phyloP scores from a whole-genome alignment of 53 echinoderm and acorn worm species.

The Holothuria leucospilota region DNA sequence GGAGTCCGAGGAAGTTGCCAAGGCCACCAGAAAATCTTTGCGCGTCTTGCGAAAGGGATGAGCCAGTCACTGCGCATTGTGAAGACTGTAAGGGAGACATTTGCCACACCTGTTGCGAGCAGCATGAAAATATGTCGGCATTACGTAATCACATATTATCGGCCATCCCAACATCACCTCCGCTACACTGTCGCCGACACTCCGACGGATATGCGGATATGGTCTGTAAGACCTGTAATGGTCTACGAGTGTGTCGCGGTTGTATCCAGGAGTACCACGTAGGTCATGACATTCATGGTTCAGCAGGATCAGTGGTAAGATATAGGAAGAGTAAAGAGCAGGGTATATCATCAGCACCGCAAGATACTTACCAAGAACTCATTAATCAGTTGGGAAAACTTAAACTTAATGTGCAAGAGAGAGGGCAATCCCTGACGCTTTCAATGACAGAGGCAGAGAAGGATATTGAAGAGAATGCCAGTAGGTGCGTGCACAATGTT shows the following conservation, averaged over 20 bases:
- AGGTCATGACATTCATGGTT: background rate
- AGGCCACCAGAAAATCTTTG: background rate
- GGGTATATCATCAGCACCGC: no score
- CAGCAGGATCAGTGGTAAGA: no score
- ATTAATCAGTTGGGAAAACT: no score
- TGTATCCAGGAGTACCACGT: background rate
- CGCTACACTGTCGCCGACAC: background rate
- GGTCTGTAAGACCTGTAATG: constrained; percentile 2
- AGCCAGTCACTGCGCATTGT: background rate
- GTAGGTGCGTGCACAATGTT: background rate
- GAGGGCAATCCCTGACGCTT: background rate
- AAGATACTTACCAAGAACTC: no score
- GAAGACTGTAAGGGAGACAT: background rate
- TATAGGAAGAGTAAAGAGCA: no score
- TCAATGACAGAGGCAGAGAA: background rate
- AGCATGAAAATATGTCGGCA: constrained; percentile 26
- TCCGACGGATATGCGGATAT: background rate
- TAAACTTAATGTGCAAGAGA: no score
- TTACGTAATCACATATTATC: background rate
- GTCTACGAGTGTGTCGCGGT: background rate
- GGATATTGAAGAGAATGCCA: constrained; percentile 10
- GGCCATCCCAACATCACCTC: background rate
- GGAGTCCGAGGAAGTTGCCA: background rate
- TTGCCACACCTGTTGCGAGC: background rate
- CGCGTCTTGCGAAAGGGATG: background rate